These are phyloP conservation scores for Andrena chrysosceles DNA, from an alignment of 2,888 invertebrate genomes.

Conservation along the genomic window DNA sequence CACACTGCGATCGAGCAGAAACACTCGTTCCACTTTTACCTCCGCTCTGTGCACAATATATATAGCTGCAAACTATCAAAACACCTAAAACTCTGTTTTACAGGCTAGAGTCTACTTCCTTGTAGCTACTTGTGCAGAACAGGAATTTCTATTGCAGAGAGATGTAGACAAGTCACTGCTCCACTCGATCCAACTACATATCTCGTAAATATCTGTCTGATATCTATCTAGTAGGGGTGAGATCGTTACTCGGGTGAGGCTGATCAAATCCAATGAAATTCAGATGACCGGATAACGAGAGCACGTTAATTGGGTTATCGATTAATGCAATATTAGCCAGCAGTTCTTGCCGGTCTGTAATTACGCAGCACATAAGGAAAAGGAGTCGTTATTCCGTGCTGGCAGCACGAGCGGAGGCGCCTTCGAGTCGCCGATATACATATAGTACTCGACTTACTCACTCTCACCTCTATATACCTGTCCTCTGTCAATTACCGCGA, in stretches of 20 bases:
- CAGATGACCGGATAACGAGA: constrained; percentile 73
- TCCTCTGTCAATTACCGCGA: constrained; percentile 71
- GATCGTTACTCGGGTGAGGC: no score
- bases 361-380: constrained; percentile 75
- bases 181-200: no score
- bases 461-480: constrained; percentile 29
- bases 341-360: constrained; percentile 69
- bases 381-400: constrained; percentile 72
- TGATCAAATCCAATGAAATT: constrained; percentile 42
- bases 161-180: neutral
- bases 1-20: neutral
- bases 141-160: neutral
- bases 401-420: constrained; percentile 66
- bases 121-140: no score
- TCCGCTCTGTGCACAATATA: neutral
- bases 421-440: constrained; percentile 74
- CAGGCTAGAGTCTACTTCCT: neutral
- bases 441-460: constrained; percentile 31
- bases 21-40: neutral
- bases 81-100: neutral
- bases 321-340: constrained; percentile 70
- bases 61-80: neutral
- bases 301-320: constrained; percentile 77
- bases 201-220: no score
- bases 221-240: no score